A percentile compares a stretch with the other conserved stretches of the same genome.
These are phyloP conservation scores for Pelvicachromis taeniatus DNA, from an alignment of 2,113 vertebrate genomes.

Conservation along the genomic window DNA sequence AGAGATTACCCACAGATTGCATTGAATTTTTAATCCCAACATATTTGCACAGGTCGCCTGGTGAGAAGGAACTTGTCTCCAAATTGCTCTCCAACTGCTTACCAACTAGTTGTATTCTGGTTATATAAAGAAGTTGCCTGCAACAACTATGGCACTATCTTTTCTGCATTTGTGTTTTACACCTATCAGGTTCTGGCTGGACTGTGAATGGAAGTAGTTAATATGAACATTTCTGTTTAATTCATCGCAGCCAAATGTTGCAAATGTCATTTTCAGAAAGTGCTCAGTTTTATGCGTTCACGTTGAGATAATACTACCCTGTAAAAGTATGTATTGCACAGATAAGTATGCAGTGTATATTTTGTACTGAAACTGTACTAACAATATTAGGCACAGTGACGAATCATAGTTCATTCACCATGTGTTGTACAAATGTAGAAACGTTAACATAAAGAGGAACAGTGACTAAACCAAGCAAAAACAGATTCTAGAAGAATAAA, in stretches of 20 bases:
- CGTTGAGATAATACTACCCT: neutral
- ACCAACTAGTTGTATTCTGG: neutral
- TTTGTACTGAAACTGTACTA: neutral
- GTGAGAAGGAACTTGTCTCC: neutral
- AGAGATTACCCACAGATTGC: no score
- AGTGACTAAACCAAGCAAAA: rapidly evolving
- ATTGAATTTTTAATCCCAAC: neutral
- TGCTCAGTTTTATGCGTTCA: neutral
- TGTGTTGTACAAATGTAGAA: neutral
- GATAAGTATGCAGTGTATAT: neutral
- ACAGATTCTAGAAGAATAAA: neutral
- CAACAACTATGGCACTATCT: neutral
- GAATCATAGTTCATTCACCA: neutral
- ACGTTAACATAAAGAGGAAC: neutral
- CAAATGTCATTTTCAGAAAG: neutral
- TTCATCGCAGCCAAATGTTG: neutral
- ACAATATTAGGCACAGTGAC: neutral
- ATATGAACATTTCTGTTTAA: neutral
- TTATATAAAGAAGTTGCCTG: neutral
- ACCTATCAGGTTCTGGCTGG: rapidly evolving
- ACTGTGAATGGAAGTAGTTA: neutral
- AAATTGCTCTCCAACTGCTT: neutral
- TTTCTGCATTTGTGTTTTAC: neutral
- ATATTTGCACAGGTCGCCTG: neutral
- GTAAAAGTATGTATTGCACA: neutral